Conservation (phyloP, 2,113 vertebrate species). For the Coreoperca whiteheadi region DNA sequence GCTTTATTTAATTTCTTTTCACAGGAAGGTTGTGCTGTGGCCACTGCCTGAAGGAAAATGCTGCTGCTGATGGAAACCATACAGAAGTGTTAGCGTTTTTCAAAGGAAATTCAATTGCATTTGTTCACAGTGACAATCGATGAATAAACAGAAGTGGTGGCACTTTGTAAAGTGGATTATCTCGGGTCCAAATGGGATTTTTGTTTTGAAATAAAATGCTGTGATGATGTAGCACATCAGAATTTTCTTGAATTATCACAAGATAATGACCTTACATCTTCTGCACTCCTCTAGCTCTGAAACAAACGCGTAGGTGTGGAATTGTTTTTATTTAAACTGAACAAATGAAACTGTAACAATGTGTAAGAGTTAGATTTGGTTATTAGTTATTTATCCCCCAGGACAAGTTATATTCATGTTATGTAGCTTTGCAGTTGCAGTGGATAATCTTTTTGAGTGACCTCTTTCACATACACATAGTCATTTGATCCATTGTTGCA, state of each 20-base stretch:
- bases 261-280: background rate
- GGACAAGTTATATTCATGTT: too few species aligned
- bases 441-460: too few species aligned
- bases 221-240: background rate
- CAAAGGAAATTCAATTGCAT: slow-evolving; percentile 20
- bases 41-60: slow-evolving; percentile 7
- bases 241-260: background rate
- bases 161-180: slow-evolving; percentile 18
- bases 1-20: slow-evolving; percentile 39
- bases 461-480: background rate
- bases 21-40: slow-evolving; percentile 21
- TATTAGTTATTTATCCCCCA: too few species aligned
- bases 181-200: background rate
- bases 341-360: too few species aligned
- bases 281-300: too few species aligned
- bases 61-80: slow-evolving; percentile 41
- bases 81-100: background rate
- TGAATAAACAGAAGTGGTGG: slow-evolving; percentile 10
- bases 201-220: background rate
- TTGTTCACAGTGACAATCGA: slow-evolving; percentile 13
- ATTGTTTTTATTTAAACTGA: too few species aligned
- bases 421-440: too few species aligned
- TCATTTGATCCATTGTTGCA: background rate
- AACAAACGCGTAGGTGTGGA: too few species aligned
- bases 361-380: too few species aligned